Evolutionary conservation across 2,888 invertebrate genomes (phyloP), one percentile per base, ranked within the genome.

Genomic region (Diarsia mendica): DNA sequence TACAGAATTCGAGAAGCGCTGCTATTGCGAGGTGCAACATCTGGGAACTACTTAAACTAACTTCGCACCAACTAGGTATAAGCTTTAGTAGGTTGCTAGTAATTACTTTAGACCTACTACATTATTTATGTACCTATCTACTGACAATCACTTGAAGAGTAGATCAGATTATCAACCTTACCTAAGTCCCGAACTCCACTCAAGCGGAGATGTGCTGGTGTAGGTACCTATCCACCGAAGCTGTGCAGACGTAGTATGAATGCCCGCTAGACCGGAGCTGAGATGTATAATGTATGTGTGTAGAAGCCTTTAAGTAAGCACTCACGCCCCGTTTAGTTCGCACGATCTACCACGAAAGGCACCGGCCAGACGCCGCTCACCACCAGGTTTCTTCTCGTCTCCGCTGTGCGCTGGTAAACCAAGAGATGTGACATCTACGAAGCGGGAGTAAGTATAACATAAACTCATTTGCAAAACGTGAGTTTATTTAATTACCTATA

Each of bases 41-140:
- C 83, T 79, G 58, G 44, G 44, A 74, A 71, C 58, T 77, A 74
- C 79, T 79, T 78, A 58, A 82, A 64, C 70, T 71, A 70, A 79
- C 51, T 67, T 68, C 23, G 51, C 60, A 74, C 51, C 33, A 61
- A 49, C 65, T 44, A n/a, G n/a, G n/a, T n/a, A 49, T 58, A 51
- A 72, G 68, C 61, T 72, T 53, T 49, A 53, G n/a, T 46, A 48
- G 2, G 55, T 28, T 44, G 28, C 1, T 39, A 65, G 20, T 28
- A 61, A 39, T 60, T 33, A 33, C 46, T 58, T 55, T 20, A 58
- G 28, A 44, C 63, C 5, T 44, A 63, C 6, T n/a, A n/a, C n/a
- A 18, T 63, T 23, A 44, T 39, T 63, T n/a, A n/a, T 61, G n/a
- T 44, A 63, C 15, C n/a, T n/a, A 63, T 23, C n/a, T n/a, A n/a